These are phyloP conservation scores for Pyrrhosoma nymphula DNA, from an alignment of 2,888 invertebrate genomes.

Conservation along the genomic window DNA sequence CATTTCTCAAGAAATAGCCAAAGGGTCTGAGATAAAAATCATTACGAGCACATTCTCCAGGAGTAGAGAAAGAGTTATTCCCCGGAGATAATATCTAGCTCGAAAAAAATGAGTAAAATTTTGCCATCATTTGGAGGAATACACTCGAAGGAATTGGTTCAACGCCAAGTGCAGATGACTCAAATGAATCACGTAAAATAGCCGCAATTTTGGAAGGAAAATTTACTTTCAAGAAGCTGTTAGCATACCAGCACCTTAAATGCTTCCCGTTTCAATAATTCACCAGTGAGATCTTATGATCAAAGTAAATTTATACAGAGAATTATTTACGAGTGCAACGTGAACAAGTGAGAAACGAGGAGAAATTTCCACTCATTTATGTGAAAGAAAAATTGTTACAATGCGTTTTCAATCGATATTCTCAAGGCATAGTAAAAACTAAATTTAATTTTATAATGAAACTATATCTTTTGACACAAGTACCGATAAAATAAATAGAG, in stretches of 20 bases:
- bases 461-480: too few relatives aligned
- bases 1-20: not conserved
- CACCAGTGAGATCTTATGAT: not conserved
- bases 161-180: conserved; percentile 17
- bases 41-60: not conserved
- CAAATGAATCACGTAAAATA: conserved; percentile 33
- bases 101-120: not conserved
- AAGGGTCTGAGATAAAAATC: not conserved
- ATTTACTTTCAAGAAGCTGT: not conserved
- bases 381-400: too few relatives aligned
- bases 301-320: not conserved
- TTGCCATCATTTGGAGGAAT: conserved; percentile 33
- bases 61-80: not conserved
- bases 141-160: conserved; percentile 22
- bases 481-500: too few relatives aligned
- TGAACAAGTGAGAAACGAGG: too few relatives aligned
- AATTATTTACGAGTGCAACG: too few relatives aligned
- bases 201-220: not conserved
- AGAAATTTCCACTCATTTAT: too few relatives aligned
- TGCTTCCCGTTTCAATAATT: not conserved
- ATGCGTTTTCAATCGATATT: too few relatives aligned
- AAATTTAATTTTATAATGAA: too few relatives aligned
- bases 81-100: not conserved
- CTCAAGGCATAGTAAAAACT: too few relatives aligned
- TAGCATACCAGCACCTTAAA: not conserved